phyloP scores from a whole-genome alignment of 1,140 invertebrate genomes.

The Tetramorium simillimum region DNA sequence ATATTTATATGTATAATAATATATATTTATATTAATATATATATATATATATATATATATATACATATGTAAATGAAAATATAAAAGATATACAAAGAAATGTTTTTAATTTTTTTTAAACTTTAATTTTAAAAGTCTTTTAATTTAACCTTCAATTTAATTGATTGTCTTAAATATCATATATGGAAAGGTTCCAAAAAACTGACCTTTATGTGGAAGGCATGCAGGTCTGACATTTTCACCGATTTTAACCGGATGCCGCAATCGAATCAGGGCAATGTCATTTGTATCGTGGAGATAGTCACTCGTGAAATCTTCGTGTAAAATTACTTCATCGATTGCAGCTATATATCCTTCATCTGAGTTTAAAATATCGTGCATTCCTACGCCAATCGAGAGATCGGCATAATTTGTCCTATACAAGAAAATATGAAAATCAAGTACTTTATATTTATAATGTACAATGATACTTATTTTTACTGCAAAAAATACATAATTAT shows the following conservation, averaged over 20 bases:
- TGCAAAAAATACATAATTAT: background rate
- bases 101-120: slow-evolving; percentile 9
- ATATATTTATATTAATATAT: too few species aligned
- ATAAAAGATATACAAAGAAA: background rate
- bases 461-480: background rate
- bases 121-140: background rate
- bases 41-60: too few species aligned
- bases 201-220: slow-evolving; percentile 84
- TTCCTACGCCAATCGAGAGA: slow-evolving; percentile 83
- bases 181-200: background rate
- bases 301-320: slow-evolving; percentile 84
- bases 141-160: background rate
- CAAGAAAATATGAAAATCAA: slow-evolving; percentile 19
- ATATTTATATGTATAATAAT: too few species aligned
- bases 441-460: background rate
- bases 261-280: slow-evolving; percentile 86
- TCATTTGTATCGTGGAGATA: slow-evolving; percentile 86
- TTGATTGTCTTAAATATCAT: background rate
- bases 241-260: slow-evolving; percentile 81
- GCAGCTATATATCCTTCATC: slow-evolving; percentile 78
- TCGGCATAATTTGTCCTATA: slow-evolving; percentile 81
- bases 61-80: background rate
- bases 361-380: slow-evolving; percentile 81
- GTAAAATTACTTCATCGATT: slow-evolving; percentile 80
- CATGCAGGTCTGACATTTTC: slow-evolving; percentile 86